Conservation (phyloP, 2,797 vertebrate species). For the Limnodromus scolopaceus region DNA sequence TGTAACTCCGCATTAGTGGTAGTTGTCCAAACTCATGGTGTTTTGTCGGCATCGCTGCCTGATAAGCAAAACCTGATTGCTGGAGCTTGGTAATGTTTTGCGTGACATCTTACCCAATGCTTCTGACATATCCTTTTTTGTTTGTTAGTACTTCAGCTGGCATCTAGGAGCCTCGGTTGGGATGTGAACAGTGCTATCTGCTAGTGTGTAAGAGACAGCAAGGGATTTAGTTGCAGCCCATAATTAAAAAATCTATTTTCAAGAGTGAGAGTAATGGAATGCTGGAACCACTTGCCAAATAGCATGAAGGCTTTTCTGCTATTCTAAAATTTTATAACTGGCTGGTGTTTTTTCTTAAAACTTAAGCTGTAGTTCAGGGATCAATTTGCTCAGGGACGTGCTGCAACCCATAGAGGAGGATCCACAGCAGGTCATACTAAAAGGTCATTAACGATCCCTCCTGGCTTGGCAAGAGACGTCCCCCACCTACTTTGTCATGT, state of each 20-base stretch:
- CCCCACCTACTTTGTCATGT: neutral
- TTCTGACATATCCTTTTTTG: neutral
- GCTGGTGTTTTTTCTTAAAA: neutral
- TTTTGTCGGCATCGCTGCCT: neutral
- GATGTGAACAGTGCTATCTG: neutral
- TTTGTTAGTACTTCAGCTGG: neutral
- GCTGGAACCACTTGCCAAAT: neutral
- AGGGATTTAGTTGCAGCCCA: neutral
- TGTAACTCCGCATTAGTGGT: neutral
- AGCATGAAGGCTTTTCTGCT: neutral
- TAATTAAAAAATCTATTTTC: neutral
- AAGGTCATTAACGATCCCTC: neutral
- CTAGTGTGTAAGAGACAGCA: neutral
- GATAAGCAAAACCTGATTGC: neutral
- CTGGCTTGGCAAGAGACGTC: neutral
- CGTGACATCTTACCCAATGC: accelerated
- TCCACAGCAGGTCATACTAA: neutral
- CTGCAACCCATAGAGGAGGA: neutral
- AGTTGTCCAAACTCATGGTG: neutral
- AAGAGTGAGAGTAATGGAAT: neutral
- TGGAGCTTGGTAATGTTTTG: neutral
- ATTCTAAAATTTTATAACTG: neutral
- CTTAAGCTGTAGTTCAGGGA: neutral
- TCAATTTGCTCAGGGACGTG: neutral
- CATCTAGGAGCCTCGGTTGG: neutral